Percentiles rank a stretch among this genome's conserved stretches.
These are phyloP conservation scores for Anser brachyrhynchus DNA, from an alignment of 2,113 vertebrate species.

Conservation along the genomic window DNA sequence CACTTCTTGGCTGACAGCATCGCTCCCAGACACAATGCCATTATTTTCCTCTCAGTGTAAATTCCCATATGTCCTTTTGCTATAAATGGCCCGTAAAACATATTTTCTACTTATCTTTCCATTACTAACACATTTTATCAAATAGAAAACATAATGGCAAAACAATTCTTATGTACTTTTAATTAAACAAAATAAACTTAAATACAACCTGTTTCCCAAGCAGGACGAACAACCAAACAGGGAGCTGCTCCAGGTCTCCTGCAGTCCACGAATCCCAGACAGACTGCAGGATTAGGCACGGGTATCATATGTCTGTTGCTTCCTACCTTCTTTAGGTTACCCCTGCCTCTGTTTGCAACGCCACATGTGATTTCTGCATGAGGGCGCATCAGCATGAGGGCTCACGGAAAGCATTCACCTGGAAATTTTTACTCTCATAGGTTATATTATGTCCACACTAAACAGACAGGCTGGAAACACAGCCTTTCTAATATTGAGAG, in stretches of 20 bases:
- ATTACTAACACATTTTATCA: not conserved
- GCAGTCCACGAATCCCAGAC: not conserved
- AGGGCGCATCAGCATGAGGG: not conserved
- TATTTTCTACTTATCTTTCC: not conserved
- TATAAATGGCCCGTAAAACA: not conserved
- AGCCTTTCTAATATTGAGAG: not conserved
- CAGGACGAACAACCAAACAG: not conserved
- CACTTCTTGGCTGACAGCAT: not conserved
- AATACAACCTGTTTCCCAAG: too few species aligned
- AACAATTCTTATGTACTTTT: accelerated
- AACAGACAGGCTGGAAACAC: not conserved
- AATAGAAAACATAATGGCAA: conserved; percentile 17
- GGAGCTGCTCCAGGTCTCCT: not conserved
- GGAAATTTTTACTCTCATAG: conserved; percentile 9
- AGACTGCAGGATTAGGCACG: not conserved
- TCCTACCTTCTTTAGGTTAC: not conserved
- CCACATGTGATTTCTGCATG: accelerated
- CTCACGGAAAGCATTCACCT: not conserved
- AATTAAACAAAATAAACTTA: not conserved
- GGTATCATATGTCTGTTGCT: not conserved
- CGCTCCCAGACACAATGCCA: not conserved
- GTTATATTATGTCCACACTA: not conserved
- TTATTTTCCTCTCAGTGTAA: not conserved
- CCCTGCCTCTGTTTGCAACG: not conserved
- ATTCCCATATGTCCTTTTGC: not conserved